Base-by-base conservation (phyloP, 2,888 invertebrate species). In the Artemia sp. region DNA sequence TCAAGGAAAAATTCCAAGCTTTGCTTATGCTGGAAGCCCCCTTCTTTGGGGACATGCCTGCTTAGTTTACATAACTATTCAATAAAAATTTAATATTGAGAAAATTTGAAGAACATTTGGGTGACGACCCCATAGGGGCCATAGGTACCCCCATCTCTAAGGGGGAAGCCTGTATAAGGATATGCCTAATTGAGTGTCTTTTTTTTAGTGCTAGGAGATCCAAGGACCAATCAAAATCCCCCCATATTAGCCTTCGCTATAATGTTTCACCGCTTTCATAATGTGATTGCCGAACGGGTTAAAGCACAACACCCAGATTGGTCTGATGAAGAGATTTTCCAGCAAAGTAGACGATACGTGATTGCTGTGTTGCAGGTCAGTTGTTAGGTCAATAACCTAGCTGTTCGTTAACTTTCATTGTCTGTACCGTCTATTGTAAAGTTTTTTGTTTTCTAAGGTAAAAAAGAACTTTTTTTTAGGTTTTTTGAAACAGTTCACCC, bases 221-320 rank as follows among this genome's bases (percentile, higher is more conserved):
- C 95, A 0, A 84, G 96, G 72, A 91, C 92, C 4, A 97, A 97
- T 79, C 97, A 98, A 79, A 96, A 97, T 78, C 97, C 97, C 0
- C 95, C 94, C 0, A 81, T 98, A 75, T 83, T 97, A 69, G 88
- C 94, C 0, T 88, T 98, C 74, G 92, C 93, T 6, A 88, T 98
- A 70, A 80, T 98, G 19, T 89, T 97, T 75, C 88, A 92, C 76
- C 86, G 96, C 3, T 98, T 93, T 90, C 97, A 98, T 79, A 98
- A 98, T 77, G 86, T 88, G 5, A 83, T 95, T 12, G 96, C 96
- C 0, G 83, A 83, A 2, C 82, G 89, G 12, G 85, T 93, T 0
- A 88, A 89, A 74, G 81, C 82, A 1, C 82, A 87, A 73, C 86
- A 94, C 77, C 89, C 92, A 0, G 85, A 86, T 71, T 93, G 93